Base-by-base conservation (phyloP, 2,888 invertebrate genomes). In the Malachius bipustulatus region DNA sequence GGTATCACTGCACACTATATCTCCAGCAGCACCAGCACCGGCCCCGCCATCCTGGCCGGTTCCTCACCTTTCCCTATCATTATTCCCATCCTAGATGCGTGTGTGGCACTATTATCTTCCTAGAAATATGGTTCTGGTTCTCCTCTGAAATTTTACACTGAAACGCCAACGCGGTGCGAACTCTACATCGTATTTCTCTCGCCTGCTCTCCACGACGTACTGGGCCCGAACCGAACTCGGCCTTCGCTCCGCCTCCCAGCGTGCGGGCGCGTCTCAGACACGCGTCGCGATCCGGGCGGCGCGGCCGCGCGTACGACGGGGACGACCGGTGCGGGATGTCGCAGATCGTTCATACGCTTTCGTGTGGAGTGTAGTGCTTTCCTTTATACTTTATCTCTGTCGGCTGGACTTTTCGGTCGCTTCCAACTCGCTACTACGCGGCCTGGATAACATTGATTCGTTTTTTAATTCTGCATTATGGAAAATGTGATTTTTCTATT, bases 381-480 rank as follows among this genome's bases (percentile, higher is more conserved):
- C 60, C 58, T 60, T 60, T 56, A 60, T 57, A 45, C 54, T 57
- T 51, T 42, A 39, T 58, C 60, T 53, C 52, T 49, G 47, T 60
- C 50, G 45, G 48, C 48, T 51, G 56, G 57, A 56, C 56, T 57
- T 54, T 56, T 59, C 53, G 56, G 55, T 56, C 54, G 56, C 51
- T 50, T 48, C 51, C 52, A 44, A 50, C 50, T 6, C 13, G 43
- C 36, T 56, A 60, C 52, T 59, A 57, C 24, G 44, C 52, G 45
- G 46, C 42, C 45, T 47, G 44, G 43, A 52, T 58, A 57, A 47
- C 37, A 54, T 38, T 41, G 16, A 14, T 27, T 26, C 14, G 26
- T 39, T 30, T 29, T 30, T 28, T 28, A 6, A 9, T 28, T 6
- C 13, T 9, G 29, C 29, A 28, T 28, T 28, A 28, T 10, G 11